phyloP scores from a whole-genome alignment of 2,888 invertebrate species.

The Eupithecia dodoneata region DNA sequence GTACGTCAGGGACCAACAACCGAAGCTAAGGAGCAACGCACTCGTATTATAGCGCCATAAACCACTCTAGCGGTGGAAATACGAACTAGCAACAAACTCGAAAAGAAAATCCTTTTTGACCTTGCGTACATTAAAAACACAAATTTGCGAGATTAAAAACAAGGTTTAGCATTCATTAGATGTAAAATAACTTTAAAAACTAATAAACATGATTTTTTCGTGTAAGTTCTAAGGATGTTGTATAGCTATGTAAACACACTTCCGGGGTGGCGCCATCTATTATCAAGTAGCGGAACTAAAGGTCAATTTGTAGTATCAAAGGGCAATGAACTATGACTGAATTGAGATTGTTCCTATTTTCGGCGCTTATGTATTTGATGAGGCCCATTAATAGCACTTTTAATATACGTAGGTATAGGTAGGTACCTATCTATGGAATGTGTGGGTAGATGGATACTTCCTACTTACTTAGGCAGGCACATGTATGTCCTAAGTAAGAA shows the following conservation, averaged over 20 bases:
- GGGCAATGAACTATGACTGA: slow-evolving; percentile 53
- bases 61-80: slow-evolving; percentile 40
- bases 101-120: slow-evolving; percentile 25
- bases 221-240: slow-evolving; percentile 13
- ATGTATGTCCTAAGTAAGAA: neutral
- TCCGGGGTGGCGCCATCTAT: slow-evolving; percentile 59
- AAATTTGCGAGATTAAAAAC: neutral
- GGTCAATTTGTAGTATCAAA: slow-evolving; percentile 50
- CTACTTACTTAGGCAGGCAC: neutral
- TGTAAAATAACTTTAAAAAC: neutral
- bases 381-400: slow-evolving; percentile 43
- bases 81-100: slow-evolving; percentile 30
- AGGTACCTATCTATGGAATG: neutral
- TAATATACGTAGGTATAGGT: slow-evolving; percentile 7
- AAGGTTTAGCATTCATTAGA: neutral
- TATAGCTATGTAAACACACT: slow-evolving; percentile 33
- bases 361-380: slow-evolving; percentile 48
- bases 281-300: slow-evolving; percentile 52
- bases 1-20: slow-evolving; percentile 59
- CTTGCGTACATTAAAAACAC: neutral
- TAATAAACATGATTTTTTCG: neutral
- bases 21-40: slow-evolving; percentile 65
- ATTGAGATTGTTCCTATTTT: slow-evolving; percentile 55
- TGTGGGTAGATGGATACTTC: neutral
- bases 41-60: slow-evolving; percentile 56